Evolutionary conservation across 1,140 invertebrate genomes (phyloP).

Genomic region (Acromyrmex echinatior): DNA sequence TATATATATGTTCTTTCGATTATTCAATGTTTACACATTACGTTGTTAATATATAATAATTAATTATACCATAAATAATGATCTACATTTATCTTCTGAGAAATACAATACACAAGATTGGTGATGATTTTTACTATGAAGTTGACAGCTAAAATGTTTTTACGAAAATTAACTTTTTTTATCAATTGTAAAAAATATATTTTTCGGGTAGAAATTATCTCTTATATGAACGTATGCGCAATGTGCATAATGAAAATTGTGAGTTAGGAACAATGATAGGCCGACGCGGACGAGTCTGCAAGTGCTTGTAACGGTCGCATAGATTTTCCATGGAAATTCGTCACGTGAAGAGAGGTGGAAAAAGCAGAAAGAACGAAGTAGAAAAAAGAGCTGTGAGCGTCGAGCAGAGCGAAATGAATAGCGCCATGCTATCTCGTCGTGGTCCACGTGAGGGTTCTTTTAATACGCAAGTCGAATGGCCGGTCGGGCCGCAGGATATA

Average conservation of each 20-base stretch:
- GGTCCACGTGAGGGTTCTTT: constrained; percentile 76
- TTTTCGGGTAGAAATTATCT: neutral
- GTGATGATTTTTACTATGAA: neutral
- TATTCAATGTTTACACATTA: neutral
- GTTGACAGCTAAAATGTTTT: neutral
- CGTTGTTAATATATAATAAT: neutral
- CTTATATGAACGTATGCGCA: neutral
- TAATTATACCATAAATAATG: neutral
- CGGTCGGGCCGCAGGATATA: constrained; percentile 81
- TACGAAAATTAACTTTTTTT: neutral
- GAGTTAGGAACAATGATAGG: constrained; percentile 47
- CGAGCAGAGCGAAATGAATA: constrained; percentile 64
- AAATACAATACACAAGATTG: neutral
- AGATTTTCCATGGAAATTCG: constrained; percentile 61
- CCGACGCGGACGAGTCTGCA: constrained; percentile 46
- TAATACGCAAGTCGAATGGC: constrained; percentile 81
- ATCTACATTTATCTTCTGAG: neutral
- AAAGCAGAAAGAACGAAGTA: constrained; percentile 32
- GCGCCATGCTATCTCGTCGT: constrained; percentile 64
- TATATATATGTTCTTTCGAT: neutral
- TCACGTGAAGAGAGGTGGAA: constrained; percentile 20
- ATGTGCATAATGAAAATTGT: constrained; percentile 26
- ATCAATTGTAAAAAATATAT: neutral
- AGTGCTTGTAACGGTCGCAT: constrained; percentile 42
- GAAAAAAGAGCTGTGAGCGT: constrained; percentile 40